phyloP scores from a whole-genome alignment of 2,797 vertebrate species.

The Microtus agrestis region DNA sequence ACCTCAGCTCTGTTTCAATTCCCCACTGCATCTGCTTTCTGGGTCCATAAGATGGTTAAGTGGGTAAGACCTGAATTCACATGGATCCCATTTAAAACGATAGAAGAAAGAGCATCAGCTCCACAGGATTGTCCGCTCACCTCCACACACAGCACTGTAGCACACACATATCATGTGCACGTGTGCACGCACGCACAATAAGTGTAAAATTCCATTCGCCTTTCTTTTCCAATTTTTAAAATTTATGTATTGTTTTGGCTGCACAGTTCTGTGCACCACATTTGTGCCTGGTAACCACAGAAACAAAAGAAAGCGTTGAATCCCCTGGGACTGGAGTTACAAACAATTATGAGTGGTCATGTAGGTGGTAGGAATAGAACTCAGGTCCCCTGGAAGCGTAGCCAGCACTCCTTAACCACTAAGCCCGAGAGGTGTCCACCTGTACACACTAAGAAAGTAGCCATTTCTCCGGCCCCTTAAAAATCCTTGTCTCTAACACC shows the following conservation, averaged over 20 bases:
- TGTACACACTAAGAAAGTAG: too few species aligned
- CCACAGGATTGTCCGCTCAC: not conserved
- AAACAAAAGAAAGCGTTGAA: not conserved
- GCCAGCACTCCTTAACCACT: not conserved
- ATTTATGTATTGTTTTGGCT: not conserved
- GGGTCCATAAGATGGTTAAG: not conserved
- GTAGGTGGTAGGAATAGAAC: not conserved
- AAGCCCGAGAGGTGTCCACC: too few species aligned
- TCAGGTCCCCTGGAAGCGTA: not conserved
- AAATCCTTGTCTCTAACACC: not conserved
- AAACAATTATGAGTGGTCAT: not conserved
- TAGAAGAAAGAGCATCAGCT: not conserved
- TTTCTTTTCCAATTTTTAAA: not conserved
- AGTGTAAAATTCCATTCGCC: not conserved
- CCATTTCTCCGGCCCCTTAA: not conserved
- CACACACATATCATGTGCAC: not conserved
- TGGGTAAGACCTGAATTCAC: not conserved
- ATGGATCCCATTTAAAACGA: not conserved
- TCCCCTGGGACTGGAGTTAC: not conserved
- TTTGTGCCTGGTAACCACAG: not conserved
- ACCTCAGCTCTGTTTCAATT: not conserved
- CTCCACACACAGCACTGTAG: not conserved
- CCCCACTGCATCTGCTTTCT: not conserved
- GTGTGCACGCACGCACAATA: not conserved
- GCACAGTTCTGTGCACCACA: too few species aligned